Base-by-base conservation (phyloP, 1,140 invertebrate genomes). In the Mercenaria mercenaria region DNA sequence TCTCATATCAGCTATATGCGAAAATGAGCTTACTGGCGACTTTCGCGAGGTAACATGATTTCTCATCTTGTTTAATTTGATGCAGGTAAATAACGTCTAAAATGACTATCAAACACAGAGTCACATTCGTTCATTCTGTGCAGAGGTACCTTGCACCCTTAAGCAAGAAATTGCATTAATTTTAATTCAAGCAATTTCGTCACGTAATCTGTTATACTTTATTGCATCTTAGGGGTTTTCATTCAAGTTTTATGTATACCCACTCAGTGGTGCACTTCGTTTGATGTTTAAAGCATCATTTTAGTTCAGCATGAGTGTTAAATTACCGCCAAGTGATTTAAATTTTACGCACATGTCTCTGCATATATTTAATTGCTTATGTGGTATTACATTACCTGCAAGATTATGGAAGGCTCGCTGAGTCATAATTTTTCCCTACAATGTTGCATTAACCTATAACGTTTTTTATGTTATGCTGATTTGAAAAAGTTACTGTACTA, bases 271-370 rank as follows among this genome's bases (percentile, higher is more conserved):
- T 39, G 47, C 32, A 79, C 29, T 37, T 79, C 50, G 76, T 79
- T 79, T 79, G 76, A 79, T 79, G 76, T 79, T 56, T 37, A 52
- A 37, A 56, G 13, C 47, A 50, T 79, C 43, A 39, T 79, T 37
- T 41, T 41, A 34, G 43, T 50, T 32, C 29, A 79, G 29, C 18
- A 32, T n/a, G 34, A 37, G 76, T 50, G 47, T 37, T 52, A 52
- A 56, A 79, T 79, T 79, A 56, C 76, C 76, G 47, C 47, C 76
- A 79, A 79, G 47, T 50, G 47, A 56, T 79, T 79, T 79, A 79
- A 56, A 79, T 79, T 79, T 79, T 32, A 52, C 76, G 76, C 47
- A 79, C 76, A 79, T 79, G 76, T 79, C 50, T 34, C n/a, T 56
- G 76, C 76, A 79, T 79, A 79, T 29, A 52, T 79, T 79, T 43